A percentile compares a stretch with the other conserved stretches of the same genome.
These are phyloP conservation scores for Neoscelio sp. DNA, from an alignment of 2,888 invertebrate species.

Conservation along the genomic window DNA sequence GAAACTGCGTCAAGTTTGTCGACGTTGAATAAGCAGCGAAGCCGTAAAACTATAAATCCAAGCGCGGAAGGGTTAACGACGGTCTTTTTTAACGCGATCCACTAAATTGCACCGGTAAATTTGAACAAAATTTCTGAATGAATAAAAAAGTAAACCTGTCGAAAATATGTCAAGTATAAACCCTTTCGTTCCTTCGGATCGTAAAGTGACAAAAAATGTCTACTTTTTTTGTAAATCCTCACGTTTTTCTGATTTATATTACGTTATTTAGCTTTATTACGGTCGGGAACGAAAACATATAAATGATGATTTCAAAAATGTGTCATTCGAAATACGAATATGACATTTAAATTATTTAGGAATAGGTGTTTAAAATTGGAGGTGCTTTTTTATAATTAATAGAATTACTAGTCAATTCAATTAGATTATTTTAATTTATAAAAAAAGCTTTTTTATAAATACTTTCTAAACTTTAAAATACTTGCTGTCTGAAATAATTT, in stretches of 20 bases:
- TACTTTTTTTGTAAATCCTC: slow-evolving; percentile 22
- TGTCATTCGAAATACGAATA: not conserved
- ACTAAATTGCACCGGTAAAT: slow-evolving; percentile 42
- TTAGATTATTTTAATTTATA: no score
- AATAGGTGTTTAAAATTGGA: no score
- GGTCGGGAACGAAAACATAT: slow-evolving; percentile 4
- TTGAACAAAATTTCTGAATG: slow-evolving; percentile 43
- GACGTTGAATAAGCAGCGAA: slow-evolving; percentile 40
- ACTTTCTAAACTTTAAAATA: no score
- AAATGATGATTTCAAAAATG: not conserved
- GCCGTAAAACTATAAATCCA: slow-evolving; percentile 62
- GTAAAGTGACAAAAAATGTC: slow-evolving; percentile 47
- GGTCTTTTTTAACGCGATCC: slow-evolving; percentile 50
- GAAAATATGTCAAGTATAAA: slow-evolving; percentile 62
- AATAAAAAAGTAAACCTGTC: slow-evolving; percentile 56
- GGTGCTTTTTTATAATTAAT: no score
- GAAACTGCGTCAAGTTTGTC: slow-evolving; percentile 55
- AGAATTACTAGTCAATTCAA: no score
- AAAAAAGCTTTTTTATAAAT: no score
- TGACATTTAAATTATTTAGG: no score
- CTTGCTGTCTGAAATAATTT: no score
- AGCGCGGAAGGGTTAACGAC: slow-evolving; percentile 51
- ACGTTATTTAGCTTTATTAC: slow-evolving; percentile 11
- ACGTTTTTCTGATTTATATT: slow-evolving; percentile 38
- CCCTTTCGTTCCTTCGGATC: slow-evolving; percentile 42